phyloP scores from a whole-genome alignment of 2,888 invertebrate species.

The Eudemis profundana region DNA sequence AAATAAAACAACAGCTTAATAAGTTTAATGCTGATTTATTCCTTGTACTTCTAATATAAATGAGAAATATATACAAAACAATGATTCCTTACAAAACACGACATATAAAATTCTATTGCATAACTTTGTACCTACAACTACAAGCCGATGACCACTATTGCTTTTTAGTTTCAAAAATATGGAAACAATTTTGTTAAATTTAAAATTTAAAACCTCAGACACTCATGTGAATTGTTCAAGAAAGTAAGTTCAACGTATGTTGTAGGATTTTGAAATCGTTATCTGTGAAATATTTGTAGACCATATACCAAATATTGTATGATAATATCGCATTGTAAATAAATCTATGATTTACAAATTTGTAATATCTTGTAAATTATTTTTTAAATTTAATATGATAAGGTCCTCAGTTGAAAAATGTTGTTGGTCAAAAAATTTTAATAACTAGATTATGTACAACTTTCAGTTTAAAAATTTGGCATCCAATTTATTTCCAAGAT shows the following conservation, averaged over 20 bases:
- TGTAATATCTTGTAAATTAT: neutral
- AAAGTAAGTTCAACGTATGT: too few relatives aligned
- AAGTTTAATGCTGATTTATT: slow-evolving; percentile 38
- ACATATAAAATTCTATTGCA: slow-evolving; percentile 42
- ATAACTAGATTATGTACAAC: neutral
- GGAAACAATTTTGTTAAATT: slow-evolving; percentile 30
- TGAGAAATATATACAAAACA: slow-evolving; percentile 43
- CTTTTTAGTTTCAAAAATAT: slow-evolving; percentile 36
- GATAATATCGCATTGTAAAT: too few relatives aligned
- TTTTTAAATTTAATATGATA: neutral
- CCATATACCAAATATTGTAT: neutral
- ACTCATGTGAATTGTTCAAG: too few relatives aligned
- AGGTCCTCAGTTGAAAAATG: neutral
- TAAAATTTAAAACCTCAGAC: too few relatives aligned
- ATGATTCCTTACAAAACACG: slow-evolving; percentile 41
- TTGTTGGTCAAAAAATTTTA: neutral
- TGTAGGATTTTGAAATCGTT: too few relatives aligned
- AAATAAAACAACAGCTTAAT: slow-evolving; percentile 21
- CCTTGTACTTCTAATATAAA: slow-evolving; percentile 40
- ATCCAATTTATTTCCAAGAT: slow-evolving; percentile 28
- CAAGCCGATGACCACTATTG: slow-evolving; percentile 35
- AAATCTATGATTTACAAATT: neutral
- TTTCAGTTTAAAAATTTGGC: neutral
- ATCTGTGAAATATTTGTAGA: too few relatives aligned
- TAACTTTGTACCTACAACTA: slow-evolving; percentile 36